phyloP scores from a whole-genome alignment of 1,140 invertebrate species.

The Heterodera schachtii region DNA sequence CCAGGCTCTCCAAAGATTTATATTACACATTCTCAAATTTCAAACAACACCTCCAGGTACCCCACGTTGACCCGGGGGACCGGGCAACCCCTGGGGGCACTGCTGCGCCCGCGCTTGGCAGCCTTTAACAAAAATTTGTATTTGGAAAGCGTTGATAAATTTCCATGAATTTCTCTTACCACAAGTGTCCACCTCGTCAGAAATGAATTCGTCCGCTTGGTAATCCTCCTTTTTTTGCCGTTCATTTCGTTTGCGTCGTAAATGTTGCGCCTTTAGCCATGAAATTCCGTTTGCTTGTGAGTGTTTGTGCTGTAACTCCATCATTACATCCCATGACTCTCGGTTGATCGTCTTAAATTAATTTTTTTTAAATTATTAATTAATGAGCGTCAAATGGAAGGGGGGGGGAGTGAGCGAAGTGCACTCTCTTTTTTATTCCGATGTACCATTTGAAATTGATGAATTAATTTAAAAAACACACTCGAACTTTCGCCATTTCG shows the following conservation, averaged over 20 bases:
- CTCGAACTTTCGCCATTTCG: neutral
- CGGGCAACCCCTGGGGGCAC: neutral
- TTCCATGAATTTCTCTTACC: neutral
- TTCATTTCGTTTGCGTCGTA: neutral
- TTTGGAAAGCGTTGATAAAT: neutral
- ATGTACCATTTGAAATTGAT: too few species aligned
- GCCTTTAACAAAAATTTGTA: neutral
- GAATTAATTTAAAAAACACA: neutral
- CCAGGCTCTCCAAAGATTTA: slow-evolving; percentile 6
- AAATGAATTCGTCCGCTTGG: neutral
- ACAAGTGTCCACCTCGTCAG: slow-evolving; percentile 9
- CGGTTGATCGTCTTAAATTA: neutral
- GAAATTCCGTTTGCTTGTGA: slow-evolving; percentile 3
- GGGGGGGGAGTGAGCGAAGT: too few species aligned
- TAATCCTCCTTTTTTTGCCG: neutral
- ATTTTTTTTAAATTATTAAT: too few species aligned
- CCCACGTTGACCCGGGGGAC: neutral
- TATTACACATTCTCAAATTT: neutral
- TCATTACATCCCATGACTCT: slow-evolving; percentile 3
- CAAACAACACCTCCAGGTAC: neutral
- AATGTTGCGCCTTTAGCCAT: neutral
- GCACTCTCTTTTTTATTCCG: too few species aligned
- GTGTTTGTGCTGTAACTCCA: slow-evolving; percentile 10
- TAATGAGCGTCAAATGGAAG: too few species aligned
- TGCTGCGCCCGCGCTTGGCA: neutral